Evolutionary conservation across 2,888 invertebrate genomes (phyloP).

Genomic region (Leptarthrus brevirostris): DNA sequence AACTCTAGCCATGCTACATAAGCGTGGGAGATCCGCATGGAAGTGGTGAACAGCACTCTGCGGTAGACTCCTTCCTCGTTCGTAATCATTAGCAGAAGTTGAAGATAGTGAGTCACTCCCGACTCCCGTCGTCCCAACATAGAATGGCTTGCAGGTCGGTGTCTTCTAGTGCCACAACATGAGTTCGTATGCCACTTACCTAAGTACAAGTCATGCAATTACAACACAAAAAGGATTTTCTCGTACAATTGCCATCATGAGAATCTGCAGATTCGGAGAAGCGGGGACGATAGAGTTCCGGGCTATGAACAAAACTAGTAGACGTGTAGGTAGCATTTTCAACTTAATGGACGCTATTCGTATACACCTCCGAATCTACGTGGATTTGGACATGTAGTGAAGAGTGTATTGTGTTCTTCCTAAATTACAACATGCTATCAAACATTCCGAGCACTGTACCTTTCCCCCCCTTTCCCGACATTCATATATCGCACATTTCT

Average conservation of each 20-base stretch:
- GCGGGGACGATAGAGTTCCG: not conserved
- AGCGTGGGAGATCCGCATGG: constrained; percentile 8
- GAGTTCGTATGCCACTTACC: constrained; percentile 17
- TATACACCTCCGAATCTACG: constrained; percentile 2
- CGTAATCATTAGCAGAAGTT: constrained; percentile 14
- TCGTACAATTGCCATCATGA: constrained; percentile 13
- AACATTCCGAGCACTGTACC: constrained; percentile 6
- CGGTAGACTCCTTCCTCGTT: not conserved
- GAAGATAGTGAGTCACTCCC: constrained; percentile 13
- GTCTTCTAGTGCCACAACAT: constrained; percentile 25
- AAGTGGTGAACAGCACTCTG: constrained; percentile 1
- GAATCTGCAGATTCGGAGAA: not conserved
- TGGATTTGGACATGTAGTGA: not conserved
- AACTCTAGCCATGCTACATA: constrained; percentile 1
- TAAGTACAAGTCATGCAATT: constrained; percentile 32
- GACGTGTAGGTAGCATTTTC: constrained; percentile 4
- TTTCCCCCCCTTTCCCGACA: constrained; percentile 12
- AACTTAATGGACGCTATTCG: constrained; percentile 7
- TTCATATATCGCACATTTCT: not conserved
- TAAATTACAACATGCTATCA: constrained; percentile 32
- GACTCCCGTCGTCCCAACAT: not conserved
- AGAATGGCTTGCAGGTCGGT: constrained; percentile 6
- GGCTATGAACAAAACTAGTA: not conserved
- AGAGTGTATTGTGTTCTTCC: constrained; percentile 17
- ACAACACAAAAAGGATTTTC: constrained; percentile 31